Evolutionary conservation across 1,140 invertebrate species (phyloP).

Genomic region (Nautilus pompilius): DNA sequence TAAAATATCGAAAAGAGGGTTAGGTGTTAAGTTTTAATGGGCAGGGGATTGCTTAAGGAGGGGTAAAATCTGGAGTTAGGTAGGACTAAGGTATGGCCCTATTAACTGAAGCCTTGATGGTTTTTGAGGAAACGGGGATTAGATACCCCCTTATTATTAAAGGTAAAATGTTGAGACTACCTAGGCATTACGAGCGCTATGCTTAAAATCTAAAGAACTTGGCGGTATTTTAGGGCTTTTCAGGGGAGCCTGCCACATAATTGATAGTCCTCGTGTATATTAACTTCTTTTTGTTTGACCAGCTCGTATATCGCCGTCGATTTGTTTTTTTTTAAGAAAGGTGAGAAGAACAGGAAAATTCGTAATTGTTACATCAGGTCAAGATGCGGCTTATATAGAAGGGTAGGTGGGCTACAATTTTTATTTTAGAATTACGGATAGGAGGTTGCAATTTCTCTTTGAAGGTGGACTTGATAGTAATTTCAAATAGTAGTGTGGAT

Average conservation of each 20-base stretch:
- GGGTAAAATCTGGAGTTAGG: too few species aligned
- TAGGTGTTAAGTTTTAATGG: too few species aligned
- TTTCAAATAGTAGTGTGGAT: constrained; percentile 38
- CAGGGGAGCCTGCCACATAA: constrained; percentile 62
- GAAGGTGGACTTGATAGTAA: constrained; percentile 62
- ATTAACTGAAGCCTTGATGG: too few species aligned
- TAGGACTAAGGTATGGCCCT: too few species aligned
- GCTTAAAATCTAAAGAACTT: constrained; percentile 61
- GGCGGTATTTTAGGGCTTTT: constrained; percentile 62
- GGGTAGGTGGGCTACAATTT: too few species aligned
- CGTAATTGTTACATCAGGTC: constrained; percentile 59
- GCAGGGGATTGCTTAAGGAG: too few species aligned
- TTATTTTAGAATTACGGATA: constrained; percentile 58
- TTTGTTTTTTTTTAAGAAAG: constrained; percentile 56
- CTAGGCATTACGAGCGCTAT: constrained; percentile 57
- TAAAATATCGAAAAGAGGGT: too few species aligned
- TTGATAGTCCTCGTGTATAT: constrained; percentile 60
- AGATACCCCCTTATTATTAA: constrained; percentile 65
- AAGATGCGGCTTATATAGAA: constrained; percentile 61
- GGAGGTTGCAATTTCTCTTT: constrained; percentile 40
- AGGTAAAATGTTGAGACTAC: constrained; percentile 50
- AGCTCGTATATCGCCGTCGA: constrained; percentile 62
- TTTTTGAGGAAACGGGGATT: constrained; percentile 13
- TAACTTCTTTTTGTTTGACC: constrained; percentile 54
- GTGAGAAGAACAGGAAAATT: constrained; percentile 58